Conservation (phyloP, 2,797 vertebrate species). For the Hafferia zeledoni region DNA sequence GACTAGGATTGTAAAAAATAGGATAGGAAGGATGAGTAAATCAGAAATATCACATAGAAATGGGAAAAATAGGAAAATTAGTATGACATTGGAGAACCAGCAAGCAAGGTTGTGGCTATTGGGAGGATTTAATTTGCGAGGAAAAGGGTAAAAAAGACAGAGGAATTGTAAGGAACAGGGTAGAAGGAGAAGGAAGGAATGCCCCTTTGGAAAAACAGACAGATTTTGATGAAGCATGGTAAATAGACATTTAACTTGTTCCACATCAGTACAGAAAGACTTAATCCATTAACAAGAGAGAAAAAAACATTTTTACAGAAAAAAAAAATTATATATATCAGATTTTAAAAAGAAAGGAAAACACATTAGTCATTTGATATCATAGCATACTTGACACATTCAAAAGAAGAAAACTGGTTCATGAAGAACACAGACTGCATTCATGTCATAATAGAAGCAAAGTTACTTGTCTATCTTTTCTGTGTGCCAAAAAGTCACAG, state of each 20-base stretch:
- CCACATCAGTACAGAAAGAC: constrained; percentile 15
- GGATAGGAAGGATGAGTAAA: constrained; percentile 50
- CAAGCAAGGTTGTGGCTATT: constrained; percentile 69
- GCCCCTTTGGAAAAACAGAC: constrained; percentile 76
- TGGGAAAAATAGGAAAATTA: constrained; percentile 77
- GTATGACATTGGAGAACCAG: constrained; percentile 77
- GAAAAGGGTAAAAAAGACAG: constrained; percentile 77
- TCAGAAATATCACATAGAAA: constrained; percentile 61
- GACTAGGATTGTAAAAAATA: constrained; percentile 49
- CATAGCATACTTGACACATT: background rate
- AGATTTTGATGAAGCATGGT: constrained; percentile 5
- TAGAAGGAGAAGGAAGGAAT: constrained; percentile 88
- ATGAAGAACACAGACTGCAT: constrained; percentile 16
- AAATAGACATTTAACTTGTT: constrained; percentile 30
- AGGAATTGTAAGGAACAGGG: constrained; percentile 83
- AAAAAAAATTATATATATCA: background rate
- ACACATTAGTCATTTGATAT: background rate
- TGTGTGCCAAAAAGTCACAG: constrained; percentile 74
- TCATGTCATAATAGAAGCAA: background rate
- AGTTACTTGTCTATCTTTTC: constrained; percentile 29
- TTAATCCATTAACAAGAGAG: constrained; percentile 35
- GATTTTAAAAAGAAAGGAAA: constrained; percentile 41
- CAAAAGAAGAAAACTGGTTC: background rate
- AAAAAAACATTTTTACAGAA: background rate
- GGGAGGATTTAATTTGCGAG: constrained; percentile 73